Evolutionary conservation across 2,113 vertebrate genomes (phyloP).

Genomic region (Pandion haliaetus): DNA sequence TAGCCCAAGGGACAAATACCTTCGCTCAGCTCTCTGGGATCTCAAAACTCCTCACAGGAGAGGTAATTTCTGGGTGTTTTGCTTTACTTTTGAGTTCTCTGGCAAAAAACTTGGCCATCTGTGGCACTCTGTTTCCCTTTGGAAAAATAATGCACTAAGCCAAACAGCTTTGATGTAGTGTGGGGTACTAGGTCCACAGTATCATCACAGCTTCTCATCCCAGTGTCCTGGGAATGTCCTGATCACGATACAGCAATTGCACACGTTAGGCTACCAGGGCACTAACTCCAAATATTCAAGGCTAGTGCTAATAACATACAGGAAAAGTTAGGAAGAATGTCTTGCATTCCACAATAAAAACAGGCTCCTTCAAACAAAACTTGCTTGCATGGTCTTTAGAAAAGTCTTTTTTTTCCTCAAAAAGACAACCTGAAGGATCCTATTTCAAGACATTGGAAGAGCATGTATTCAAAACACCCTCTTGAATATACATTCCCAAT

Average conservation of each 20-base stretch:
- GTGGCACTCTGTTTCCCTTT: neutral
- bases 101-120: neutral
- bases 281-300: neutral
- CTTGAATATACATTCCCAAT: neutral
- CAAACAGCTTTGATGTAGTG: neutral
- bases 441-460: neutral
- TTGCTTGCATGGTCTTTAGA: neutral
- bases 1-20: neutral
- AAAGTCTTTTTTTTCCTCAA: neutral
- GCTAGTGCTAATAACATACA: rapidly evolving
- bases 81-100: neutral
- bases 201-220: neutral
- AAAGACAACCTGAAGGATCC: neutral
- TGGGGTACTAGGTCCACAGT: neutral
- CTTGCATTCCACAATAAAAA: neutral
- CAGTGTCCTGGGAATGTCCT: neutral
- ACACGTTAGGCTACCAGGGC: neutral
- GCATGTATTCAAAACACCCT: neutral
- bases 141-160: neutral
- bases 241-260: neutral
- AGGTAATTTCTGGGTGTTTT: neutral
- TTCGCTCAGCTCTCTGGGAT: neutral
- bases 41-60: neutral
- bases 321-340: neutral
- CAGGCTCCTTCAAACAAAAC: neutral